These are phyloP conservation scores for Corbicula japonica DNA, from an alignment of 2,888 invertebrate species.

Conservation along the genomic window DNA sequence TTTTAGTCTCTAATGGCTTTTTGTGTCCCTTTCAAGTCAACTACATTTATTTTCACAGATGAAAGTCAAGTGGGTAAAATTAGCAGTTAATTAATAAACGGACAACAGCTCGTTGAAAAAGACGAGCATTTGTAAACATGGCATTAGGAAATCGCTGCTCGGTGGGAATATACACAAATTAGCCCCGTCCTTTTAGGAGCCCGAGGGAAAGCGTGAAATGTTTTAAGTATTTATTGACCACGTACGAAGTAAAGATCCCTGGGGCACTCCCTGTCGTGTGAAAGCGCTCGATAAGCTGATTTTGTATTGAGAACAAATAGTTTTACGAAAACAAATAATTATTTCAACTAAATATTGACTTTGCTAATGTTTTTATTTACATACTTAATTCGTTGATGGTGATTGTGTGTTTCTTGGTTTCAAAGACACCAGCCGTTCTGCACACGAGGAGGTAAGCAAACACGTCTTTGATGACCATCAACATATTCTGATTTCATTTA, in stretches of 20 bases:
- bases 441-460: too few relatives aligned
- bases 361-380: too few relatives aligned
- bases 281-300: too few relatives aligned
- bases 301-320: too few relatives aligned
- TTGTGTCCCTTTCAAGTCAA: neutral
- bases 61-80: slow-evolving; percentile 12
- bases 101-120: neutral
- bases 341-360: too few relatives aligned
- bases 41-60: slow-evolving; percentile 16
- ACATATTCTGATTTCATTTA: too few relatives aligned
- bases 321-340: too few relatives aligned
- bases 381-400: too few relatives aligned
- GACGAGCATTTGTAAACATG: slow-evolving; percentile 8
- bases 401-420: too few relatives aligned
- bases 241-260: slow-evolving; percentile 1
- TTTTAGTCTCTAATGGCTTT: too few relatives aligned
- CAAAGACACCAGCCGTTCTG: too few relatives aligned
- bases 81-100: slow-evolving; percentile 13
- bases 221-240: slow-evolving; percentile 11
- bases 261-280: slow-evolving; percentile 2
- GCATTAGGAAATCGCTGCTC: neutral
- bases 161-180: slow-evolving; percentile 16
- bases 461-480: too few relatives aligned
- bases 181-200: slow-evolving; percentile 18
- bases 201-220: slow-evolving; percentile 7